Conservation (phyloP, 2,888 invertebrate species). For the Allacma fusca region DNA sequence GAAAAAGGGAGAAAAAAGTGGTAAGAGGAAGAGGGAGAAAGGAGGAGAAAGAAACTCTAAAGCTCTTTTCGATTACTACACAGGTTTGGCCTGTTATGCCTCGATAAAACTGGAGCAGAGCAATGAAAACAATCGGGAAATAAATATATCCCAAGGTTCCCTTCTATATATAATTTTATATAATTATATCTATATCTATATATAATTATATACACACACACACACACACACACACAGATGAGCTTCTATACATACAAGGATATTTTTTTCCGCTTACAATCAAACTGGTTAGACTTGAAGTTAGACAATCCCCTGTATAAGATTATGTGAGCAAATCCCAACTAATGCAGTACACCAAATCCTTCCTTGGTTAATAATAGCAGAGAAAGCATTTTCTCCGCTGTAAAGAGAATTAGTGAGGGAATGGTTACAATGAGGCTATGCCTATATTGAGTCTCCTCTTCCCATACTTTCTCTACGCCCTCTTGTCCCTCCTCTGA, state of each 20-base stretch:
- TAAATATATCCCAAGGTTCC: too few species aligned
- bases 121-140: neutral
- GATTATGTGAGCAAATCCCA: neutral
- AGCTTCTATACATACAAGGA: too few species aligned
- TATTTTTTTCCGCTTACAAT: neutral
- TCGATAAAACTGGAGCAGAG: slow-evolving; percentile 3
- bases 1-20: too few species aligned
- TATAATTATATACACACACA: too few species aligned
- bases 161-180: too few species aligned
- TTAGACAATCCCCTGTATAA: neutral
- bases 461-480: too few species aligned
- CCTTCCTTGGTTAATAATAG: neutral
- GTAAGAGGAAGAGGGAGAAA: too few species aligned
- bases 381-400: neutral
- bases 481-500: too few species aligned
- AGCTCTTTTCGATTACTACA: neutral
- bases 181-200: too few species aligned
- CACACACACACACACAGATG: too few species aligned
- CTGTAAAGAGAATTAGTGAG: neutral
- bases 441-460: neutral
- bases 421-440: neutral
- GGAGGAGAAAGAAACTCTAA: too few species aligned
- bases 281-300: neutral
- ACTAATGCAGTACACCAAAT: neutral
- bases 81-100: neutral